Base-by-base conservation (phyloP, 2,888 invertebrate genomes). In the Eugnorisma glareosa region DNA sequence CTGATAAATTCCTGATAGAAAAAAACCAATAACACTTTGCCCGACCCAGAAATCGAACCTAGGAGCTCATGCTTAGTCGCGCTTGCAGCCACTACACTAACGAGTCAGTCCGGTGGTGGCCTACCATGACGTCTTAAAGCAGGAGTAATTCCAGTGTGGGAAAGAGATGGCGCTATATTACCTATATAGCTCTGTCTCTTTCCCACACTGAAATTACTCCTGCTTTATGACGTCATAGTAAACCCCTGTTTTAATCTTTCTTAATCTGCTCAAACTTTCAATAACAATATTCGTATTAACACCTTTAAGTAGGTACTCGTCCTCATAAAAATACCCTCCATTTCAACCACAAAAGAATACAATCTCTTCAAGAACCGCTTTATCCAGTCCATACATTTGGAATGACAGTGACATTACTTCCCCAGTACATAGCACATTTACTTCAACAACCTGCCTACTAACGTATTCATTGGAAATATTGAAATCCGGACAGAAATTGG, bases 381-480 rank as follows among this genome's bases (percentile, higher is more conserved):
- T 40, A 71, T 73, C 66, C 35, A 73, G 76, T 80, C 74, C 77
- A 78, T 79, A 86, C 54, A 81, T 77, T 64, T 74, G 24, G 69
- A 31, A 66, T 74, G 57, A 79, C 75, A 73, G 21, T 69, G 69
- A 59, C 61, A 77, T 80, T 68, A 82, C 35, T 77, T 57, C 59
- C n/a, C 11, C 54, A 63, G 79, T 72, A 79, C 61, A 75, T 72
- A 28, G 43, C n/a, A 28, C 61, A 66, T 73, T 78, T 63, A 74
- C 76, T 82, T 45, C 51, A 57, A 35, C 24, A 81, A 81, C 79
- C 75, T 79, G 64, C 75, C 91, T 90, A 86, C 90, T 91, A 90
- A 91, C 88, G 86, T 92, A 92, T 92, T 92, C 92, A 92, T 91
- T 90, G 92, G 87, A 91, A 90, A 89, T 91, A 90, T 91, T 91